Percentiles rank a stretch among this genome's conserved stretches.
Conservation (phyloP, 2,113 vertebrate genomes). For the Lamprotornis superbus region DNA sequence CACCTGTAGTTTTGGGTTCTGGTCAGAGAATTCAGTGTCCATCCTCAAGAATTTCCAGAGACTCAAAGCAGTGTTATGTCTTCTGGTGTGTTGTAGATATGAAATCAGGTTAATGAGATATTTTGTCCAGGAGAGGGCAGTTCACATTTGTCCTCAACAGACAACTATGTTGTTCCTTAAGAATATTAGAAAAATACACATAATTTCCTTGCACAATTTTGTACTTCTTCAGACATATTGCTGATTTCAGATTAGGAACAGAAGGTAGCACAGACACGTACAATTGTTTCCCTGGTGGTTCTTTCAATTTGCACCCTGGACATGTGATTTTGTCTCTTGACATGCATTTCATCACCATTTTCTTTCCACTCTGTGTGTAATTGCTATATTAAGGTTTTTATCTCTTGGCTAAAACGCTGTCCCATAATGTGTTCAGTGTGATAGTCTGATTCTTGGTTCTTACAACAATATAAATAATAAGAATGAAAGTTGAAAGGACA, state of each 20-base stretch:
- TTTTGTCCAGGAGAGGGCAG: conserved; percentile 37
- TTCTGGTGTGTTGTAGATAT: not conserved
- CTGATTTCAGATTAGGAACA: not conserved
- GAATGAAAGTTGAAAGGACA: not conserved
- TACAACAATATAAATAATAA: not conserved
- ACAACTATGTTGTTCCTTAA: not conserved
- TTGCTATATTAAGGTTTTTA: not conserved
- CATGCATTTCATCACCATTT: not conserved
- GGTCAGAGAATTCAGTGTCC: not conserved
- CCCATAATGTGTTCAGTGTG: not conserved
- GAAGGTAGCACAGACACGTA: not conserved
- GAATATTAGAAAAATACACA: not conserved
- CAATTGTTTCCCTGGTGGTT: not conserved
- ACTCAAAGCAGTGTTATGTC: not conserved
- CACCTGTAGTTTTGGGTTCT: not conserved
- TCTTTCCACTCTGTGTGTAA: not conserved
- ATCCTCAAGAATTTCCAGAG: not conserved
- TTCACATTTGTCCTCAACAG: not conserved
- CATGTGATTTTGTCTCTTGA: not conserved
- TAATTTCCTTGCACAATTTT: not conserved
- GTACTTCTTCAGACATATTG: not conserved
- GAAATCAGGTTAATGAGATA: not conserved
- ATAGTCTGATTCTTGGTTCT: not conserved
- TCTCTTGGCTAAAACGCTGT: not conserved
- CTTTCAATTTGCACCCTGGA: not conserved